A percentile compares a stretch with the other conserved stretches of the same genome.
Evolutionary conservation across 2,888 invertebrate species (phyloP).

Genomic region (Nephrotoma appendiculata): DNA sequence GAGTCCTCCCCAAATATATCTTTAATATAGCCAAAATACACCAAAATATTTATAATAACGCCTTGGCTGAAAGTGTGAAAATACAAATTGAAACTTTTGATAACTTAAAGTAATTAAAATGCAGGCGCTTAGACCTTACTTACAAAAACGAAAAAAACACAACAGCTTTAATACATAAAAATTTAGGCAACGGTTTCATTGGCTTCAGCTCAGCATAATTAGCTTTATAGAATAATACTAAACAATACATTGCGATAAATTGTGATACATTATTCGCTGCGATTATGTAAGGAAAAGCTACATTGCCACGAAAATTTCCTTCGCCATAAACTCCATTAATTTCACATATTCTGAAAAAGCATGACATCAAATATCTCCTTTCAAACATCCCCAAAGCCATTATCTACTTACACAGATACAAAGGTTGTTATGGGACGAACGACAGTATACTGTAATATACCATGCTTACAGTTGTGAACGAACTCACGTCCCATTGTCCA

Average conservation of each 20-base stretch:
- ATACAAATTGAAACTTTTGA: background rate
- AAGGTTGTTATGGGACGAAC: conserved; percentile 80
- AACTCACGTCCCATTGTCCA: conserved; percentile 92
- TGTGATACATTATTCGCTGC: conserved; percentile 85
- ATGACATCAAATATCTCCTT: background rate
- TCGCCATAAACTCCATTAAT: conserved; percentile 76
- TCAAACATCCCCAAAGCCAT: background rate
- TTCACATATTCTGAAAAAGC: conserved; percentile 60
- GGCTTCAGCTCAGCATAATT: conserved; percentile 70
- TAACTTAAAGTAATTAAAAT: background rate
- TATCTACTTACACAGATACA: conserved; percentile 63
- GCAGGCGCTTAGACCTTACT: conserved; percentile 34
- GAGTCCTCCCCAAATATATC: conserved; percentile 43
- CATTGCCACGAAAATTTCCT: conserved; percentile 71
- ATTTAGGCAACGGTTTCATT: conserved; percentile 89
- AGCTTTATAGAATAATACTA: conserved; percentile 85
- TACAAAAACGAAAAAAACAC: conserved; percentile 98
- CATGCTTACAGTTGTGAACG: conserved; percentile 90
- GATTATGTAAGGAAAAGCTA: conserved; percentile 82
- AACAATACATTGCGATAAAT: conserved; percentile 90
- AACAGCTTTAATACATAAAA: conserved; percentile 92
- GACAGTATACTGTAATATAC: conserved; percentile 89
- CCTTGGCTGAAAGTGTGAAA: conserved; percentile 61
- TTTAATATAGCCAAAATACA: conserved; percentile 67
- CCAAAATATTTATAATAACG: conserved; percentile 73